phyloP scores from a whole-genome alignment of 2,113 vertebrate genomes.

The Mola mola region DNA sequence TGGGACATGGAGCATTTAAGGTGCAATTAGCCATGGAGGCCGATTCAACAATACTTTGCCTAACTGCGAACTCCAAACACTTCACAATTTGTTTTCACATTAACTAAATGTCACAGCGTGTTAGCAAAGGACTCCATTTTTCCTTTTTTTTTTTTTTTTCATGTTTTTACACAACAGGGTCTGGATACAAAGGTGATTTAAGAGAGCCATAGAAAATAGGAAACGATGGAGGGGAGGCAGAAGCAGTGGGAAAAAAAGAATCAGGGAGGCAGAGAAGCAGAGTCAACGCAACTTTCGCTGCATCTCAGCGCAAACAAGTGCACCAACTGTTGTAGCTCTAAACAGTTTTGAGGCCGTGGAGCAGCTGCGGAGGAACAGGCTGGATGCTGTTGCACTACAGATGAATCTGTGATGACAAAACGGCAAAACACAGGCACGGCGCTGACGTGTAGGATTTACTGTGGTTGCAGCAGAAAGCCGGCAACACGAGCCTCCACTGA shows the following conservation, averaged over 20 bases:
- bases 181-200: constrained; percentile 2
- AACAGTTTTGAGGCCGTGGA: constrained; percentile 26
- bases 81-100: constrained; percentile 67
- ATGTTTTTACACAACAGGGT: background rate
- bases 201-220: background rate
- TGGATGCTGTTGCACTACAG: constrained; percentile 10
- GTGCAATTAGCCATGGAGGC: constrained; percentile 73
- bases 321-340: constrained; percentile 50
- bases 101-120: constrained; percentile 73
- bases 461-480: background rate
- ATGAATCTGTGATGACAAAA: constrained; percentile 22
- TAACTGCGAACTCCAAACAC: constrained; percentile 64
- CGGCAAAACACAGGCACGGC: constrained; percentile 6
- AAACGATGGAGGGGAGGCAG: background rate
- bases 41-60: constrained; percentile 39
- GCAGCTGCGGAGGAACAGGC: constrained; percentile 41
- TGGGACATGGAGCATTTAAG: constrained; percentile 65
- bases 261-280: constrained; percentile 1
- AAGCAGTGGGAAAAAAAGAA: constrained; percentile 10
- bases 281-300: constrained; percentile 42
- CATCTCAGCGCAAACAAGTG: constrained; percentile 42
- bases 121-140: constrained; percentile 55
- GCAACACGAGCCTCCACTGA: background rate
- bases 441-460: constrained; percentile 19
- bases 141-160: background rate